A percentile compares a stretch with the other conserved stretches of the same genome.
Evolutionary conservation across 2,797 vertebrate genomes (phyloP).

Genomic region (Bovichtus variegatus): DNA sequence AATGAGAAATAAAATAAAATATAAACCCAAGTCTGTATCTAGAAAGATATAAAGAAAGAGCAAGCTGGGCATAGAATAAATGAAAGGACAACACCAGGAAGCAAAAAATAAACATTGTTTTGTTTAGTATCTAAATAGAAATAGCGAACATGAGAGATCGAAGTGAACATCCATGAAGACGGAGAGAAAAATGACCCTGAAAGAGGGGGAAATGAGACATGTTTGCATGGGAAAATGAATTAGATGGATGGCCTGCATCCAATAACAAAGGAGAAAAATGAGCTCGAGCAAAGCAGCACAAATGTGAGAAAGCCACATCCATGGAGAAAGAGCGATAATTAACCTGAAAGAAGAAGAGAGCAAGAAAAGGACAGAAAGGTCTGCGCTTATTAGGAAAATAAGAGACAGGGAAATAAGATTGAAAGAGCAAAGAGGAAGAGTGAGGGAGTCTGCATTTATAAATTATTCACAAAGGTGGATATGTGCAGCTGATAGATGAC

Average conservation of each 20-base stretch:
- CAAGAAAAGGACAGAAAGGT: constrained; percentile 15
- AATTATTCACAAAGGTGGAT: constrained; percentile 59
- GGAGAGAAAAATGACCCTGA: constrained; percentile 24
- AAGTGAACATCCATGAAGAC: constrained; percentile 4
- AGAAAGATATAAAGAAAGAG: background rate
- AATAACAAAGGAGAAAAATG: constrained; percentile 46
- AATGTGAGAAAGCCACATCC: constrained; percentile 9
- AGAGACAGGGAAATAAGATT: background rate
- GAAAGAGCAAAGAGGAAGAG: constrained; percentile 21
- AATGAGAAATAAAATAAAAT: background rate
- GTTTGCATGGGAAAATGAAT: constrained; percentile 30
- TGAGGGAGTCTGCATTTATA: constrained; percentile 33
- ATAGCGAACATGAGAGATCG: constrained; percentile 15
- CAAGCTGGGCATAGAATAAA: background rate
- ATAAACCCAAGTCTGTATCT: background rate
- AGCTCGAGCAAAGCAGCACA: constrained; percentile 6
- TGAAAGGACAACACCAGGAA: background rate
- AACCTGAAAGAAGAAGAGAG: constrained; percentile 22
- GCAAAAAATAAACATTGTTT: background rate
- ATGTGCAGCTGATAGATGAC: constrained; percentile 51
- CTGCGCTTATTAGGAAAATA: constrained; percentile 16
- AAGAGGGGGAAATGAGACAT: constrained; percentile 23
- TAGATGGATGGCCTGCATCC: constrained; percentile 12
- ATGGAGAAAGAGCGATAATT: constrained; percentile 38
- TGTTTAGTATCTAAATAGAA: constrained; percentile 1